Base-by-base conservation (phyloP, 2,888 invertebrate genomes). In the Tyria jacobaeae region DNA sequence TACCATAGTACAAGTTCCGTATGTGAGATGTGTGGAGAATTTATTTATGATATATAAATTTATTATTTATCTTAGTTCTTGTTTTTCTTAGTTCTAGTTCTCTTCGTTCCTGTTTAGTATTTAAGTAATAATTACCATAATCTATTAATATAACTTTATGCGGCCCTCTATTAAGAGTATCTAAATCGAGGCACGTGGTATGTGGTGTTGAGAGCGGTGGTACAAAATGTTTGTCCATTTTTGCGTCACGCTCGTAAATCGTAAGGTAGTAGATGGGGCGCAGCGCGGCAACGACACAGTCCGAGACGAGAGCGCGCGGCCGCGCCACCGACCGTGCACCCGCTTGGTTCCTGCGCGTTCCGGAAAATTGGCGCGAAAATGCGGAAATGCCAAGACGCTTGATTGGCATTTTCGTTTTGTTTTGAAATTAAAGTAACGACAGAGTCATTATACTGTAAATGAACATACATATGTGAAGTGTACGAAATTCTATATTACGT, bases 361-460 rank as follows among this genome's bases (percentile, higher is more conserved):
- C 86, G 91, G 91, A 88, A 92, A 92, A 92, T 90, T 91, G 88
- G 89, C 92, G 92, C 92, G 91, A 93, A 93, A 93, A 93, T 92
- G 92, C 84, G 82, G 86, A 89, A 85, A 83, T 86, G 87, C 87
- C 89, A 88, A 83, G 83, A 78, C 82, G 81, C 78, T 73, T 71
- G 72, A 85, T 73, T 79, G 80, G 71, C 83, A 76, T 85, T 84
- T 84, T 63, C 77, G 78, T 83, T 81, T 71, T 72, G 60, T 77
- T 76, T 63, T n/a, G 56, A 53, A 66, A 27, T 10, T 64, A 61
- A 62, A 70, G 62, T 70, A 70, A 65, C 68, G 68, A 56, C 66
- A 78, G 60, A 68, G 70, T 69, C 62, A 48, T 68, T 9, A 14
- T 61, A 65, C 69, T 67, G 68, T 68, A 68, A 67, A 71, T 60